phyloP scores from a whole-genome alignment of 2,888 invertebrate species.

The Pherbina coryleti region DNA sequence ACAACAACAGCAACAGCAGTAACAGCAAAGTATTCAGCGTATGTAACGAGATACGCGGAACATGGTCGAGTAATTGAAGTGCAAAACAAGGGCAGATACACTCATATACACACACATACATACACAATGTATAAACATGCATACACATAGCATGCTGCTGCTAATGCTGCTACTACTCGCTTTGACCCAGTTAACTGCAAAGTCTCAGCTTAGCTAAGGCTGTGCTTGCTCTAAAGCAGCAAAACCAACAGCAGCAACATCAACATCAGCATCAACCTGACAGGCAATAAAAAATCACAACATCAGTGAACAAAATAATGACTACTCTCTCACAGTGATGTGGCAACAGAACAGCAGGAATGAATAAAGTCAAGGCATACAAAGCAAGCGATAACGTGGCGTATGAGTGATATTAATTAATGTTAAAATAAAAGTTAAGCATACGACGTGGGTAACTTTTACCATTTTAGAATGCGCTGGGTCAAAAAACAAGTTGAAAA shows the following conservation, averaged over 20 bases:
- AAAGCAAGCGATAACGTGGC: background rate
- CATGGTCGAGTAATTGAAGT: constrained; percentile 20
- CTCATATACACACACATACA: background rate
- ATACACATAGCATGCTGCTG: background rate
- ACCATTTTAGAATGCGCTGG: background rate
- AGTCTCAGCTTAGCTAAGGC: background rate
- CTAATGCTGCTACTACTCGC: background rate
- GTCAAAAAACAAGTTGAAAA: background rate
- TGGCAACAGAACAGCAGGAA: too few species aligned
- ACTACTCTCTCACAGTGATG: too few species aligned
- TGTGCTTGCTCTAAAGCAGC: background rate
- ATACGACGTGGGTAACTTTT: background rate
- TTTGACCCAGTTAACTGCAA: constrained; percentile 25
- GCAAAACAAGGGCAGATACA: background rate
- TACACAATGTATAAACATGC: background rate
- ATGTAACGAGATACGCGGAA: constrained; percentile 23
- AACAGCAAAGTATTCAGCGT: background rate
- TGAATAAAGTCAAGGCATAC: background rate
- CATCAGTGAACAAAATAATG: background rate
- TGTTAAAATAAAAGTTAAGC: background rate
- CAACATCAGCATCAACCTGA: background rate
- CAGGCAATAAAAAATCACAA: background rate
- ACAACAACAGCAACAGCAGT: background rate
- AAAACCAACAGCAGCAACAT: background rate
- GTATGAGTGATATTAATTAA: background rate